Evolutionary conservation across 2,888 invertebrate species (phyloP), one percentile per base, ranked within the genome.

Genomic region (Nipponacmea schrenckii): DNA sequence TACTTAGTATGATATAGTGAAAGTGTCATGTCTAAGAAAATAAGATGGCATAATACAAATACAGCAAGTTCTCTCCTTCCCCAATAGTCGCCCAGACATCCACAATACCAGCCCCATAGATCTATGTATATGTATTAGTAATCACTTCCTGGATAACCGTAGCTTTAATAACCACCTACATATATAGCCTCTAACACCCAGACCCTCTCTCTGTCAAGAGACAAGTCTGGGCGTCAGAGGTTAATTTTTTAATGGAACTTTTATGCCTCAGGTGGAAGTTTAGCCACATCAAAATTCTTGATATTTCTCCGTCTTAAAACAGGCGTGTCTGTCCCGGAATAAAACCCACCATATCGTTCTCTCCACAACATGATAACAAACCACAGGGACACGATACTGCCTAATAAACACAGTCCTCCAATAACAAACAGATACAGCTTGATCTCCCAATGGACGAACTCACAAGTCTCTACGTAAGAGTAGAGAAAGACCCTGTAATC

Each of bases 291-390:
- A 20, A 56, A 24, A 39, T 39, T 2, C 14, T 24, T 56, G 20
- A 56, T 24, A 4, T 24, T 20, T 56, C 56, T 1, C 14, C 56
- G 56, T 56, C 56, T 56, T 17, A 56, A 14, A 24, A 56, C 56
- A 8, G 56, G 56, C 20, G 56, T 56, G 56, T 56, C 56, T 1
- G 56, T 24, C 2, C 76, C 77, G 7, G 76, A 73, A 67, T 76
- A 73, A 62, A 80, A 74, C 1, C 77, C 70, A 2, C 80, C 79
- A 45, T 80, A 80, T 56, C 79, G 67, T 10, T 78, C 76, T 46
- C 75, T 73, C 78, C 79, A 80, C n/a, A 80, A 27, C 3, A 78
- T 64, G 15, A 78, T 73, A 15, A 77, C 74, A 63, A 78, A 77
- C 74, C 74, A 77, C n/a, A 79, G 65, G 2, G 79, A 78, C 4